These are phyloP conservation scores for Hypomesus transpacificus DNA, from an alignment of 2,113 vertebrate genomes.

Conservation along the genomic window DNA sequence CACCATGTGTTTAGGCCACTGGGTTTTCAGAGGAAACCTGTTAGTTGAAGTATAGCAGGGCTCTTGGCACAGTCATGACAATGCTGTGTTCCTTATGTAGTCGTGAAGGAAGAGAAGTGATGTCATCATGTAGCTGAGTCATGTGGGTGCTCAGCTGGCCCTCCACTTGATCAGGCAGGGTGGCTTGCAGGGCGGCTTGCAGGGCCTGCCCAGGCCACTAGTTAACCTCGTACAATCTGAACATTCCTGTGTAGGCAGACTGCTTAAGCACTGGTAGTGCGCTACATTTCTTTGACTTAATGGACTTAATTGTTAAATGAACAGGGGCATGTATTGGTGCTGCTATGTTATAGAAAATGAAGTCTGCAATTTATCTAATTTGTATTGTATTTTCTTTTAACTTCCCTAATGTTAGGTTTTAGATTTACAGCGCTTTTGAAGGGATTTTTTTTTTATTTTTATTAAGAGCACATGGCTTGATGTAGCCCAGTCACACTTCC, in stretches of 20 bases:
- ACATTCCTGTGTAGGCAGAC: conserved; percentile 59
- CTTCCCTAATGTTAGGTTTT: background rate
- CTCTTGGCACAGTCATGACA: no score
- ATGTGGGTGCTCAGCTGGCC: no score
- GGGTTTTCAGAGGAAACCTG: no score
- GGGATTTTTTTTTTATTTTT: background rate
- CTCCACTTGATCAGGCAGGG: background rate
- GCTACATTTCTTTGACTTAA: conserved; percentile 8
- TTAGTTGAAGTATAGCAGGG: no score
- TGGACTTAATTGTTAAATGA: conserved; percentile 4
- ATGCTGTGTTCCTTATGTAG: no score
- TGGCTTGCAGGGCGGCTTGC: background rate
- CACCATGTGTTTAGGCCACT: no score
- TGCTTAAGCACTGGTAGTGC: conserved; percentile 14
- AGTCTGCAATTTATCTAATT: background rate
- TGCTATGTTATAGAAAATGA: conserved; percentile 12
- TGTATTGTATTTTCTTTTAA: conserved; percentile 7
- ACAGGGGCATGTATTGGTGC: conserved; percentile 42
- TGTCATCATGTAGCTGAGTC: no score
- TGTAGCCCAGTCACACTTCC: conserved; percentile 15
- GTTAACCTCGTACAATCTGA: conserved; percentile 36
- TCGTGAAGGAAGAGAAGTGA: no score
- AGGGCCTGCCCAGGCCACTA: conserved; percentile 16
- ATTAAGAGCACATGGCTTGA: background rate
- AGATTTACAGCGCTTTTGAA: background rate